Evolutionary conservation across 2,888 invertebrate genomes (phyloP).

Genomic region (Athrips mouffetella): DNA sequence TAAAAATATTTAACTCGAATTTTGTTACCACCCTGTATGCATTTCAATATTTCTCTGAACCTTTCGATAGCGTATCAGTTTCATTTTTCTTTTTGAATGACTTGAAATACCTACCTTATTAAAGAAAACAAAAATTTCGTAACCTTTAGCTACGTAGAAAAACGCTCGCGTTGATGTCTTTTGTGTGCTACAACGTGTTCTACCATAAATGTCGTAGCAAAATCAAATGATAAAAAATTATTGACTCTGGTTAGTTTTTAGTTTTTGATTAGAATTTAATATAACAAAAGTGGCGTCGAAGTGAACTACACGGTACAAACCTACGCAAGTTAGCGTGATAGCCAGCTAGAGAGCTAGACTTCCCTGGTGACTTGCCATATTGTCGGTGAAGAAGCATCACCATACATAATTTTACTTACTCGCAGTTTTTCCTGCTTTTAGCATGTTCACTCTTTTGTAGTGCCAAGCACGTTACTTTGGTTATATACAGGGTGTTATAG

Average conservation of each 20-base stretch:
- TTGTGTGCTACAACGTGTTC: background rate
- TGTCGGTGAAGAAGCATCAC: constrained; percentile 54
- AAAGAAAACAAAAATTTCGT: too few relatives aligned
- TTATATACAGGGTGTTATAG: too few relatives aligned
- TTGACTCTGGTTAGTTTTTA: background rate
- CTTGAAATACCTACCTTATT: too few relatives aligned
- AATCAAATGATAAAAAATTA: too few relatives aligned
- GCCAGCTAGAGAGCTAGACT: constrained; percentile 17
- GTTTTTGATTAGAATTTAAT: background rate
- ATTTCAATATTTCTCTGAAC: too few relatives aligned
- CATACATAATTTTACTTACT: constrained; percentile 3
- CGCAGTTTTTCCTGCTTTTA: constrained; percentile 1
- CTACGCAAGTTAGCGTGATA: background rate
- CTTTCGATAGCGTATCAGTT: too few relatives aligned
- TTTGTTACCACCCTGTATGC: too few relatives aligned
- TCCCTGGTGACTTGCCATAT: constrained; percentile 48
- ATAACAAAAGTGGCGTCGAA: background rate
- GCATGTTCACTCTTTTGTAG: background rate
- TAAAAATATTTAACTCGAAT: too few relatives aligned
- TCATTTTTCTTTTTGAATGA: too few relatives aligned
- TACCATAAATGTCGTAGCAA: too few relatives aligned
- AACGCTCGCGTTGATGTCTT: constrained; percentile 2
- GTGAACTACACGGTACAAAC: constrained; percentile 15
- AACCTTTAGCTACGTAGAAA: background rate
- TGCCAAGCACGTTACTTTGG: too few relatives aligned